Evolutionary conservation across 2,113 vertebrate species (phyloP), one percentile per base, ranked within the genome.

Genomic region (Hystrix brachyura): DNA sequence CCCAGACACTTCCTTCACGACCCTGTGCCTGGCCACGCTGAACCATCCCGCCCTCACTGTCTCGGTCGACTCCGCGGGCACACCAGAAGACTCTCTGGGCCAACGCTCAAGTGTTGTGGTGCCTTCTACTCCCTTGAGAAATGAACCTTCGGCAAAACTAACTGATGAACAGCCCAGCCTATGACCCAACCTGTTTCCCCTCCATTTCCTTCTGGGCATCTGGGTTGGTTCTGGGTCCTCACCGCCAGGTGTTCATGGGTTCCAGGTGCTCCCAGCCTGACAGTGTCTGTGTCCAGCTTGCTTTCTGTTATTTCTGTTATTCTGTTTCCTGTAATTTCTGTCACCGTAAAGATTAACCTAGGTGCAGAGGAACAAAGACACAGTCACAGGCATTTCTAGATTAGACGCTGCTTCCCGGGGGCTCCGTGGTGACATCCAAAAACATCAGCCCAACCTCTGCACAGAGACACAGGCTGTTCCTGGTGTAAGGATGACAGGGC

Each of bases 391-490:
- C 60, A 27, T 86, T 81, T 74, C 83, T 32, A 85, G 71, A 48
- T 38, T 43, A 1, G 12, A n/a, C 78, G 32, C 72, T 64, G 81
- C 83, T 82, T 43, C 2, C 79, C 17, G 43, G 82, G 80, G 51
- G 4, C 71, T 57, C 69, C 55, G 48, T 18, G 32, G 69, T 48
- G 25, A 23, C 21, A 18, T 48, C 71, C 6, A 0, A 57, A 38
- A 25, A 76, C 0, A 0, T 21, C 67, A 64, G 55, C 62, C 53
- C 2, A 0, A n/a, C 15, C 59, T 79, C n/a, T 0, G 0, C 21
- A 1, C 17, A 11, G 0, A 3, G 82, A 29, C 0, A 0, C 3
- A 17, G 78, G 57, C 51, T 64, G 53, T 76, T 53, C 46, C 65
- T 25, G 78, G 59, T 13, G 9, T 83, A 8, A 0, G 7, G 14